Percentiles rank a stretch among this genome's conserved stretches.
phyloP scores from a whole-genome alignment of 2,888 invertebrate genomes.

The Drosophila siamana region DNA sequence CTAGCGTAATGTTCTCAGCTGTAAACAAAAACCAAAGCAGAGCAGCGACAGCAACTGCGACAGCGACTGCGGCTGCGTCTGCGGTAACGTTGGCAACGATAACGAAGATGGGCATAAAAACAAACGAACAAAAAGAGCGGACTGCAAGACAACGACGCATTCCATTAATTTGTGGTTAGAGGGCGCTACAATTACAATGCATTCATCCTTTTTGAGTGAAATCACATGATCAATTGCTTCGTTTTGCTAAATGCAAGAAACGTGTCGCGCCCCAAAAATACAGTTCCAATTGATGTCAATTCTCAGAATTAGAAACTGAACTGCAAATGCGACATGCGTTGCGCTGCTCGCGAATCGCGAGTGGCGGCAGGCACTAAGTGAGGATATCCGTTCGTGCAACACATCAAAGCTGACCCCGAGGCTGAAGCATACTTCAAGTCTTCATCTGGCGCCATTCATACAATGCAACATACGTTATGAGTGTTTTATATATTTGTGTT shows the following conservation, averaged over 20 bases:
- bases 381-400: constrained; percentile 57
- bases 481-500: background rate
- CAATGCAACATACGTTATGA: constrained; percentile 24
- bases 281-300: constrained; percentile 68
- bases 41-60: constrained; percentile 25
- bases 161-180: constrained; percentile 6
- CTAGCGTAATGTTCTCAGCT: constrained; percentile 18
- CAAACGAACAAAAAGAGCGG: constrained; percentile 22
- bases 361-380: constrained; percentile 51
- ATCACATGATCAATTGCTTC: constrained; percentile 56
- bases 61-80: constrained; percentile 17
- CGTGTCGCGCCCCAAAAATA: constrained; percentile 26
- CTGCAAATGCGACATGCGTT: constrained; percentile 30
- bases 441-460: constrained; percentile 46
- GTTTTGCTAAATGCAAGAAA: constrained; percentile 25
- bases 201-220: constrained; percentile 19
- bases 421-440: constrained; percentile 46
- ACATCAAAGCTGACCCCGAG: constrained; percentile 44
- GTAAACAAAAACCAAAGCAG: constrained; percentile 66
- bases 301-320: constrained; percentile 79
- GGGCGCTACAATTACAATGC: background rate
- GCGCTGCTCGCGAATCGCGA: constrained; percentile 9
- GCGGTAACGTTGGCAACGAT: constrained; percentile 57
- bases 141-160: constrained; percentile 8
- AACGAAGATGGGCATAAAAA: constrained; percentile 55